These are phyloP conservation scores for Philotrypesis tridentata DNA, from an alignment of 1,140 invertebrate genomes.

Conservation along the genomic window DNA sequence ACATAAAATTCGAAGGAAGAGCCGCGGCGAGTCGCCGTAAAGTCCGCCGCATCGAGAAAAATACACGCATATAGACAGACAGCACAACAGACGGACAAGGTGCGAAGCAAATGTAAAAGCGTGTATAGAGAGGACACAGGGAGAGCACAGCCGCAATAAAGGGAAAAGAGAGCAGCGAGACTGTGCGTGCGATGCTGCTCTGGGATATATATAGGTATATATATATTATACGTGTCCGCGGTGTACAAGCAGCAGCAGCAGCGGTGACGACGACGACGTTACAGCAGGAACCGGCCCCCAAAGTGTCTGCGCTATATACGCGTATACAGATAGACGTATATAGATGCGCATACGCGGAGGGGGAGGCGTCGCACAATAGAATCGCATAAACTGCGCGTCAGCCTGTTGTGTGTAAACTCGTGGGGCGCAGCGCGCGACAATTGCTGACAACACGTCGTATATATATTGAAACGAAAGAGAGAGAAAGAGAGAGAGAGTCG, in stretches of 20 bases:
- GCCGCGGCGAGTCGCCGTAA: not conserved
- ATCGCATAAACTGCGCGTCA: constrained; percentile 68
- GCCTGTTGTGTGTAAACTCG: constrained; percentile 71
- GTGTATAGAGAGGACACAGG: not conserved
- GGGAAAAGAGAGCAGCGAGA: constrained; percentile 13
- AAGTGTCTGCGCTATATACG: not conserved
- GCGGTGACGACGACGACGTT: too few species aligned
- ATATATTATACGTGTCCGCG: not conserved
- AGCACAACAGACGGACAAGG: not conserved
- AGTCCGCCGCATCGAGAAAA: not conserved
- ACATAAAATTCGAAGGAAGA: not conserved
- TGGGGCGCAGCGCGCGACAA: constrained; percentile 69
- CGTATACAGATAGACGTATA: too few species aligned
- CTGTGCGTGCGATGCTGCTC: not conserved
- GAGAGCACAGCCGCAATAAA: constrained; percentile 9
- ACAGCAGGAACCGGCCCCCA: not conserved
- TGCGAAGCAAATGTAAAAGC: constrained; percentile 1
- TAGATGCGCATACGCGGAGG: not conserved
- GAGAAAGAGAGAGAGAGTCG: constrained; percentile 56
- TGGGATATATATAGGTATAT: not conserved
- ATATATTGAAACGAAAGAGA: constrained; percentile 57
- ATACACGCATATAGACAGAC: not conserved
- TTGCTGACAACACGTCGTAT: constrained; percentile 69
- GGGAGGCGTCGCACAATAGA: constrained; percentile 60
- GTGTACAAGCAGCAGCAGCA: not conserved